Base-by-base conservation (phyloP, 2,888 invertebrate species). In the Drosophila maculinotata region DNA sequence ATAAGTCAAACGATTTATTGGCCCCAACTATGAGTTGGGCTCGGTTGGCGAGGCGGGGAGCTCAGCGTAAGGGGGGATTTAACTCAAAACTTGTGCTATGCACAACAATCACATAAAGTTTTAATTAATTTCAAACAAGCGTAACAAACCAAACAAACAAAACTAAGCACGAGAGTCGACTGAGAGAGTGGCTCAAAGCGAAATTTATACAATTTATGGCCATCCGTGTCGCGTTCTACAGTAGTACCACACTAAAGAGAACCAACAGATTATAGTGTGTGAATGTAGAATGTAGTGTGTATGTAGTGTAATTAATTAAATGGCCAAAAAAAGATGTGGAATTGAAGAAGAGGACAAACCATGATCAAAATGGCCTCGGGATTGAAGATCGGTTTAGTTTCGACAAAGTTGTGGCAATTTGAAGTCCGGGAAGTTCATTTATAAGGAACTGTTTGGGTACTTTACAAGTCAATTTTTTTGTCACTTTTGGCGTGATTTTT, bases 91-190 rank as follows among this genome's bases (percentile, higher is more conserved):
- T 78, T 70, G 48, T 47, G 54, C 53, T 56, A 58, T 59, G 56
- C 60, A 49, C 76, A 77, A 87, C 87, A 83, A 81, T 79, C 81
- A 79, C 67, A 76, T 76, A 84, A 83, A 84, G 63, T 84, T 87
- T 84, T 84, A 77, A 84, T 87, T 84, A 84, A 84, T 81, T 83
- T 87, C 71, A 81, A 84, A 84, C 87, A 78, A 70, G 60, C 69
- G 60, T 23, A 31, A 47, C 44, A 52, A 65, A 64, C 44, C 58
- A 77, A 79, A 66, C 71, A 70, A 72, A 66, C 57, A 71, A 58
- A 57, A 59, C 45, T 57, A 60, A 63, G 45, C 47, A 62, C 48
- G 54, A 60, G 20, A 49, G 31, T 42, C 15, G 58, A 63, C 12
- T 26, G 7, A 14, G 20, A 3, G 38, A 35, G 36, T 31, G 47